Evolutionary conservation across 1,140 invertebrate genomes (phyloP).

Genomic region (Meloidogyne chitwoodi): DNA sequence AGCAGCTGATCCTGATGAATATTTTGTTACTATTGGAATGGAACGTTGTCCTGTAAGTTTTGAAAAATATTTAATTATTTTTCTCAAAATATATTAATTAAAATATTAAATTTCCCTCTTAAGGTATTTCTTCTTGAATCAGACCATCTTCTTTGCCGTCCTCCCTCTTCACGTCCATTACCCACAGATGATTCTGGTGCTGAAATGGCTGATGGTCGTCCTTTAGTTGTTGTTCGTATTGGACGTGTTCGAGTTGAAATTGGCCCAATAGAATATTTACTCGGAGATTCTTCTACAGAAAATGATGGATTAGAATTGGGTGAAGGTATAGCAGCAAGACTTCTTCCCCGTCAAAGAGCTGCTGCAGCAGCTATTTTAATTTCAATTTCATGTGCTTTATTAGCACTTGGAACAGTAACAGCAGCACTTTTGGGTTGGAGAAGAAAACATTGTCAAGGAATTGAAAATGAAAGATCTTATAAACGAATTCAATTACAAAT

Average conservation of each 20-base stretch:
- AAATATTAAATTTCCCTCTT: too few species aligned
- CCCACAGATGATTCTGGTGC: constrained; percentile 79
- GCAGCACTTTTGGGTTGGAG: constrained; percentile 39
- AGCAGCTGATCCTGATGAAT: constrained; percentile 48
- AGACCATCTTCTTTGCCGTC: constrained; percentile 54
- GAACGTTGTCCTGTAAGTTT: neutral
- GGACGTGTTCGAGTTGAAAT: constrained; percentile 82
- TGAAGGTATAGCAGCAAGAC: constrained; percentile 62
- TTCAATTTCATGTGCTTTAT: constrained; percentile 61
- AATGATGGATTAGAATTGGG: constrained; percentile 37
- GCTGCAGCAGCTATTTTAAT: constrained; percentile 72
- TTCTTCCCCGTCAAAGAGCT: constrained; percentile 6
- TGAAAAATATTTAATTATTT: neutral
- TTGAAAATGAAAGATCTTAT: constrained; percentile 47
- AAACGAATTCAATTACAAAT: constrained; percentile 91
- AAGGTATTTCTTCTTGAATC: constrained; percentile 81
- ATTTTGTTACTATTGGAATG: constrained; percentile 31
- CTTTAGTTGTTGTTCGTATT: constrained; percentile 79
- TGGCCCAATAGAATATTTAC: constrained; percentile 73
- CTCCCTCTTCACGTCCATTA: constrained; percentile 69
- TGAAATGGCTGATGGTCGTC: constrained; percentile 73
- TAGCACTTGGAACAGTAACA: constrained; percentile 12
- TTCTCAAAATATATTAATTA: too few species aligned
- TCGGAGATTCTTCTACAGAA: constrained; percentile 62
- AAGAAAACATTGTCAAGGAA: constrained; percentile 25